Evolutionary conservation across 64 coral and sea anemone species (phyloP).

Genomic region (Hydrozoanthus tunicans): DNA sequence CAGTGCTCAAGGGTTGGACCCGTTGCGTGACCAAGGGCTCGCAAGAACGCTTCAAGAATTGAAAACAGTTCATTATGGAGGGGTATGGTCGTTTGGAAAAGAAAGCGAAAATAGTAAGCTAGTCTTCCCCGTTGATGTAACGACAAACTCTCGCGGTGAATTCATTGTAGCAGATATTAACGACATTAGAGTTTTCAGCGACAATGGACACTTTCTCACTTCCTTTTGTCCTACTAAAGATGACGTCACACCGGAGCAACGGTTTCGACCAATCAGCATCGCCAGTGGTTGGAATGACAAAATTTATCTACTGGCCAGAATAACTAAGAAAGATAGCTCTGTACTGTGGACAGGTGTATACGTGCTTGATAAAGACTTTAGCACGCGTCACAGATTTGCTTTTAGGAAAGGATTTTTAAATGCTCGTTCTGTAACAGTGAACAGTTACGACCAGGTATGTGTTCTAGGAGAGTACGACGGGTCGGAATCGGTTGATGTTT

Average conservation of each 20-base stretch:
- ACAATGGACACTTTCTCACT: constrained; percentile 15
- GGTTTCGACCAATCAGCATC: constrained; percentile 51
- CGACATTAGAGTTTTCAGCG: constrained; percentile 58
- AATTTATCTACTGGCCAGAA: constrained; percentile 40
- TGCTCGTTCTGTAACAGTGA: constrained; percentile 7
- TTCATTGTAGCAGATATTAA: constrained; percentile 60
- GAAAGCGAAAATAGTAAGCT: constrained; percentile 12
- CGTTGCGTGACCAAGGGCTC: constrained; percentile 26
- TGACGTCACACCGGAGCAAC: constrained; percentile 15
- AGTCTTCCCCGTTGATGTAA: constrained; percentile 23
- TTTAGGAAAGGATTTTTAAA: constrained; percentile 21
- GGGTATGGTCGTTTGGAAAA: constrained; percentile 61
- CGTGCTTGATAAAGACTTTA: not conserved
- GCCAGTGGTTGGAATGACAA: constrained; percentile 42
- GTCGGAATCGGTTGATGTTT: constrained; percentile 9
- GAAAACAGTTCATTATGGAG: constrained; percentile 4
- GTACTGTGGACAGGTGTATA: constrained; percentile 29
- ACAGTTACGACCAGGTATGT: constrained; percentile 39
- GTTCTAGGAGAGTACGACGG: constrained; percentile 22
- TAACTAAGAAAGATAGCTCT: not conserved
- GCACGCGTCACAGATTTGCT: constrained; percentile 12
- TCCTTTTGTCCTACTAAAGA: constrained; percentile 20
- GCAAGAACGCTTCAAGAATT: constrained; percentile 12
- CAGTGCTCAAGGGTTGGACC: not conserved
- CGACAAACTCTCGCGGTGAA: constrained; percentile 35